Evolutionary conservation across 2,797 vertebrate species (phyloP).

Genomic region (Epinephelus malabaricus): DNA sequence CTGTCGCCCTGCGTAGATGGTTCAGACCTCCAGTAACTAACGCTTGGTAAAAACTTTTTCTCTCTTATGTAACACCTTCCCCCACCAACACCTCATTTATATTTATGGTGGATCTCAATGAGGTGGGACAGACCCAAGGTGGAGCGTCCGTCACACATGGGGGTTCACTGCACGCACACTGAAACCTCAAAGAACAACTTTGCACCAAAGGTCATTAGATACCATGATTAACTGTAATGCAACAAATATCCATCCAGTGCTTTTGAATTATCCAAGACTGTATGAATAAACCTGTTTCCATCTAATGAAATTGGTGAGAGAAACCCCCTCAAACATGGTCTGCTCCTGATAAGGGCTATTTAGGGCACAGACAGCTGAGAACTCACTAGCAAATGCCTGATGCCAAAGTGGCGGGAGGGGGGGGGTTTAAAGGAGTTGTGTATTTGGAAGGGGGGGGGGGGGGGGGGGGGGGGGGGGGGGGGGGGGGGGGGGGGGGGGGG

Average conservation of each 20-base stretch:
- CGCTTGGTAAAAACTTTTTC: constrained; percentile 37
- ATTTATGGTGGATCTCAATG: constrained; percentile 77
- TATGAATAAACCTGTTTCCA: background rate
- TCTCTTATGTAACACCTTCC: constrained; percentile 44
- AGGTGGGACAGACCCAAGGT: constrained; percentile 67
- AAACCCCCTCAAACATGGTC: constrained; percentile 72
- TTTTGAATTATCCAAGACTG: background rate
- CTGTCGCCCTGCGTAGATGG: constrained; percentile 30
- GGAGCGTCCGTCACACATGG: constrained; percentile 19
- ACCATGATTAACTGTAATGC: background rate
- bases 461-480: constrained; percentile 53
- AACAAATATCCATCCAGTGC: background rate
- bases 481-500: constrained; percentile 34
- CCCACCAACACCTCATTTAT: constrained; percentile 71
- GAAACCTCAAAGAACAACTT: background rate
- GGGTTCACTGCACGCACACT: constrained; percentile 15
- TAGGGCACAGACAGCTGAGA: constrained; percentile 89
- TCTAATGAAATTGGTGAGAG: background rate
- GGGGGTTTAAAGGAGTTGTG: constrained; percentile 34
- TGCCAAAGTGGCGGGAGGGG: constrained; percentile 55
- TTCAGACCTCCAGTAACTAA: constrained; percentile 25
- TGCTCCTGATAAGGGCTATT: constrained; percentile 86
- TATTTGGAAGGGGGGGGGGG: constrained; percentile 11
- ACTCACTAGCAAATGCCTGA: constrained; percentile 83
- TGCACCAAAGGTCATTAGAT: background rate